A percentile compares a stretch with the other conserved stretches of the same genome.
Conservation (phyloP, 2,797 vertebrate species). For the Tokudaia tokunoshimensis region DNA sequence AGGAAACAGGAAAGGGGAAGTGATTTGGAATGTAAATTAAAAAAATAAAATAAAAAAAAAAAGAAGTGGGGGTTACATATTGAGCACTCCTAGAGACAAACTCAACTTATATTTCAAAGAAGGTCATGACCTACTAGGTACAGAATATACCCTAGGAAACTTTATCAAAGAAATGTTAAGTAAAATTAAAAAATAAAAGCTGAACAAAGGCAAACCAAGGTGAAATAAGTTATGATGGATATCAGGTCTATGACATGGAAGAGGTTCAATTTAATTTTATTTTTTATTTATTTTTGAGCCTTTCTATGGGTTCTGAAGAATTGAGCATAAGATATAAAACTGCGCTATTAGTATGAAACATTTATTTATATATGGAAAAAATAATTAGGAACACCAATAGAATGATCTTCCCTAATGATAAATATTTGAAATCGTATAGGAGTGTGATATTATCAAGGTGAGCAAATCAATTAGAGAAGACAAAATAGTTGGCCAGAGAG, state of each 20-base stretch:
- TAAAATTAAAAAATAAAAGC: neutral
- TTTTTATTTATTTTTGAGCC: neutral
- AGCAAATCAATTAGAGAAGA: neutral
- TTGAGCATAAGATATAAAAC: neutral
- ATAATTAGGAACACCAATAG: neutral
- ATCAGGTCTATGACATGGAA: neutral
- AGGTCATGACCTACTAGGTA: neutral
- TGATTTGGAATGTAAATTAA: too few species aligned
- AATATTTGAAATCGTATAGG: neutral
- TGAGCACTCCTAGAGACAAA: neutral
- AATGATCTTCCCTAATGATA: neutral
- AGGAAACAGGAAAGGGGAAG: too few species aligned
- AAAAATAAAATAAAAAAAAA: too few species aligned
- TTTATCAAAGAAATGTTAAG: neutral
- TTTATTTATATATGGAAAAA: neutral
- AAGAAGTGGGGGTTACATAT: neutral
- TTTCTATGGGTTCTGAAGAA: neutral
- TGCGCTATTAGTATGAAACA: neutral
- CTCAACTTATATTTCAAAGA: neutral
- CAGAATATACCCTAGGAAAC: neutral
- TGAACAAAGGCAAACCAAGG: neutral
- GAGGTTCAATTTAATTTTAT: neutral
- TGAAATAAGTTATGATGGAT: neutral
- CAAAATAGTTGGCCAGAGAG: neutral
- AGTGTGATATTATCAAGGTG: neutral